Conservation (phyloP, 2,888 invertebrate species). For the Cephalotes varians region DNA sequence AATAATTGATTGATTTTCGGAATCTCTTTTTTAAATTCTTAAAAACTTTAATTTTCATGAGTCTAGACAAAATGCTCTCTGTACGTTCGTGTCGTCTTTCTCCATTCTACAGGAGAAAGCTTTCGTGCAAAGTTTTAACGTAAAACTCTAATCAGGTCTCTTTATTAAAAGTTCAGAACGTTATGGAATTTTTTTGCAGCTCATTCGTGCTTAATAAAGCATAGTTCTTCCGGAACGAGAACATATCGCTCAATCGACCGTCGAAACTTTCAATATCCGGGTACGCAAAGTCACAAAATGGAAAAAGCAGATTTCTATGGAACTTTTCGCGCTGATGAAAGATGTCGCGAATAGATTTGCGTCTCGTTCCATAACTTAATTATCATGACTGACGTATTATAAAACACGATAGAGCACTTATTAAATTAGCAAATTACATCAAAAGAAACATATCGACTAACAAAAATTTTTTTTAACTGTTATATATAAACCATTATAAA, state of each 20-base stretch:
- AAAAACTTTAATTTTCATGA: background rate
- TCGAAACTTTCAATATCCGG: conserved; percentile 49
- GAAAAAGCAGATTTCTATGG: conserved; percentile 25
- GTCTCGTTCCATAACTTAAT: conserved; percentile 4
- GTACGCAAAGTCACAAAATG: conserved; percentile 28
- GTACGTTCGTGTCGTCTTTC: conserved; percentile 6
- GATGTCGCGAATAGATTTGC: conserved; percentile 23
- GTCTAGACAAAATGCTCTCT: conserved; percentile 24
- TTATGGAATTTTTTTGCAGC: conserved; percentile 51
- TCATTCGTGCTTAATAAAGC: conserved; percentile 55
- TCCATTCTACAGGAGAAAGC: conserved; percentile 1
- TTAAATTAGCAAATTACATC: background rate
- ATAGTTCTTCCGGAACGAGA: conserved; percentile 33
- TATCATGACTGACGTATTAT: conserved; percentile 4
- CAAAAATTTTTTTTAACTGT: too few species aligned
- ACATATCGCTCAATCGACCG: conserved; percentile 48
- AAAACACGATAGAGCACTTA: background rate
- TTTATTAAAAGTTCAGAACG: conserved; percentile 50
- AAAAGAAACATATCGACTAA: background rate
- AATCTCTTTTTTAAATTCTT: conserved; percentile 4
- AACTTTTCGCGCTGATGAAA: conserved; percentile 32
- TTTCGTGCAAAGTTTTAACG: conserved; percentile 35
- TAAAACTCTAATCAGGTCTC: conserved; percentile 53
- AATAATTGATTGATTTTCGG: background rate
- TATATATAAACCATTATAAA: background rate